Evolutionary conservation across 1,140 invertebrate species (phyloP).

Genomic region (Euwallacea fornicatus): DNA sequence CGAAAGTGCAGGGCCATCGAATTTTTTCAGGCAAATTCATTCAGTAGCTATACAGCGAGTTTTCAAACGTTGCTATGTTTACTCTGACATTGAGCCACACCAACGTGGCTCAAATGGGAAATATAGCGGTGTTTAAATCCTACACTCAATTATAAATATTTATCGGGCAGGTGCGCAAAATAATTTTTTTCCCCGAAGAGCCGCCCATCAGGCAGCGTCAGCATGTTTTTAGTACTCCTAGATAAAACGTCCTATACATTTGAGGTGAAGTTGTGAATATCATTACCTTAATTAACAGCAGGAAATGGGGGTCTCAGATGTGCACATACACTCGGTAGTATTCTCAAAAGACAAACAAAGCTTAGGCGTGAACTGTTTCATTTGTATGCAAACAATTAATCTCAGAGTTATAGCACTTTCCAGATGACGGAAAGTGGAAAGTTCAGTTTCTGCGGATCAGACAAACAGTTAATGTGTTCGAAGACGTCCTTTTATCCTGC

Average conservation of each 20-base stretch:
- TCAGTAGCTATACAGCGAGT: too few relatives aligned
- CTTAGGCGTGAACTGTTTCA: conserved; percentile 8
- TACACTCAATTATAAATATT: too few relatives aligned
- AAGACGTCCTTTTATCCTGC: conserved; percentile 5
- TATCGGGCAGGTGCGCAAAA: too few relatives aligned
- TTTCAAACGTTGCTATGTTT: too few relatives aligned
- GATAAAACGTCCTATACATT: neutral
- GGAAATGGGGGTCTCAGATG: conserved; percentile 3
- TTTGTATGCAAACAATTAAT: conserved; percentile 28
- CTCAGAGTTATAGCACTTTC: conserved; percentile 20
- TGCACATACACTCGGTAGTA: conserved; percentile 4
- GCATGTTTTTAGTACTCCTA: neutral
- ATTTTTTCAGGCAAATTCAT: too few relatives aligned
- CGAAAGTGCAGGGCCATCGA: too few relatives aligned
- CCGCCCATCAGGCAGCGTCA: too few relatives aligned
- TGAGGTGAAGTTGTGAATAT: neutral
- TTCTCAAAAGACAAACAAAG: conserved; percentile 15
- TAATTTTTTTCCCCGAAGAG: too few relatives aligned
- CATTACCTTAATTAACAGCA: conserved; percentile 17
- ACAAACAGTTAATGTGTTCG: neutral
- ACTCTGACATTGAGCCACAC: too few relatives aligned
- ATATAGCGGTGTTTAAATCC: too few relatives aligned
- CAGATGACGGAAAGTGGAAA: neutral
- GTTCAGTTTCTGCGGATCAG: neutral
- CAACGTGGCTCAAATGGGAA: too few relatives aligned